Base-by-base conservation (phyloP, 64 coral and sea anemone species). In the Actinia tenebrosa region DNA sequence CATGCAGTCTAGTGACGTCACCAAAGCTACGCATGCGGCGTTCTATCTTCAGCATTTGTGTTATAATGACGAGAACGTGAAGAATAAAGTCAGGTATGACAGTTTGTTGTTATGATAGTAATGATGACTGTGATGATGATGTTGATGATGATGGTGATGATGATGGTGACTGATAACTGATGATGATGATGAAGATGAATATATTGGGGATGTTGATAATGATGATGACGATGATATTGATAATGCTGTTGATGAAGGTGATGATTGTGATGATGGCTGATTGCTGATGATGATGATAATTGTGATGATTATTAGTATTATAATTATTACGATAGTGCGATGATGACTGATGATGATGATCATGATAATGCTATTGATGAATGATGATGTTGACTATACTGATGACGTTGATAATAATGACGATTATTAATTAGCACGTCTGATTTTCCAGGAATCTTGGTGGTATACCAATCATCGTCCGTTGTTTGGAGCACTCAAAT, bases 21-120 rank as follows among this genome's bases (percentile, higher is more conserved):
- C 80, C 18, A 96, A 93, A 86, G 79, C 86, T 18, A 96, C 91
- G 9, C 91, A 96, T 50, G 91, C 94, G 0, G 94, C 91, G 5
- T 75, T 89, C 25, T 96, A 96, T 53, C 71, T 96, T 46, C 94
- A 96, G 54, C 94, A 96, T 37, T 87, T 96, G 20, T 93, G 91
- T 77, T 96, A 90, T 88, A 92, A 89, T 52, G 89, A 96, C 69
- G 94, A 96, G 87, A 81, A 13, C 53, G 91, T 96, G 3, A 96
- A 96, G 71, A 90, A 92, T 22, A 93, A 90, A 96, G 94, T 96
- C 86, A 96, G 94, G 94, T 96, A 61, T 71, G 17, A 23, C 7
- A 58, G 56, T 13, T 56, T 10, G 14, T 56, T 20, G 63, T 23
- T 0, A 10, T 66, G 19, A 66, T 66, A 23, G 63, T 23, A 25